Evolutionary conservation across 1,140 invertebrate species (phyloP).

Genomic region (Megalonaias nervosa): DNA sequence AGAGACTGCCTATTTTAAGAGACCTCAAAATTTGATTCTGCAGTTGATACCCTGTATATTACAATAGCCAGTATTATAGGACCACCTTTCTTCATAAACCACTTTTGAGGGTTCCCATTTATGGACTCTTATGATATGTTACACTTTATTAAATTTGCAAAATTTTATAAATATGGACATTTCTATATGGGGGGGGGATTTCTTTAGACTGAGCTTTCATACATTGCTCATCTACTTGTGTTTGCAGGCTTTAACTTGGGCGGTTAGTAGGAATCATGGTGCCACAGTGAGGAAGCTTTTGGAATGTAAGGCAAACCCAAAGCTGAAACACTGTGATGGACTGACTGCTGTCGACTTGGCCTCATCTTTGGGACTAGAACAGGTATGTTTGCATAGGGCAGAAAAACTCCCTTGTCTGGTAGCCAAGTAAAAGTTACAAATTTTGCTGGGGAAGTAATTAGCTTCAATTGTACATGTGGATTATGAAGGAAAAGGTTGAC

Average conservation of each 20-base stretch:
- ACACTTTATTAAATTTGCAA: not conserved
- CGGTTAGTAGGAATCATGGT: conserved; percentile 55
- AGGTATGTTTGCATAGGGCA: conserved; percentile 39
- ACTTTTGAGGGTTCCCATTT: no score
- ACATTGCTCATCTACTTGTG: conserved; percentile 7
- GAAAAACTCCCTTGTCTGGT: no score
- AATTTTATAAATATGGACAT: not conserved
- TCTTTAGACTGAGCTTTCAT: not conserved
- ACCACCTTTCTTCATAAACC: no score
- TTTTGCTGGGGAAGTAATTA: no score
- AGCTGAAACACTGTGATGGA: conserved; percentile 62
- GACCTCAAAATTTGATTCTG: no score
- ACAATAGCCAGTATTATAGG: no score
- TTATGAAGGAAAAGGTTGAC: no score
- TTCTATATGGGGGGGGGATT: not conserved
- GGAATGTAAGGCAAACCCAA: conserved; percentile 55
- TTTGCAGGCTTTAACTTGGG: conserved; percentile 66
- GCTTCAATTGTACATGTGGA: no score
- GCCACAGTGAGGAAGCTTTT: conserved; percentile 58
- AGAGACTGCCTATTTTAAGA: no score
- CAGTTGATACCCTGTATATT: no score
- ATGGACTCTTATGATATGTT: no score
- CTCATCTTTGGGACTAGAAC: conserved; percentile 47
- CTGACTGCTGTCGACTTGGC: conserved; percentile 69
- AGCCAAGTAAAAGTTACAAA: no score